Evolutionary conservation across 2,113 vertebrate species (phyloP), one percentile per base, ranked within the genome.

Genomic region (Psittacara wagleri): DNA sequence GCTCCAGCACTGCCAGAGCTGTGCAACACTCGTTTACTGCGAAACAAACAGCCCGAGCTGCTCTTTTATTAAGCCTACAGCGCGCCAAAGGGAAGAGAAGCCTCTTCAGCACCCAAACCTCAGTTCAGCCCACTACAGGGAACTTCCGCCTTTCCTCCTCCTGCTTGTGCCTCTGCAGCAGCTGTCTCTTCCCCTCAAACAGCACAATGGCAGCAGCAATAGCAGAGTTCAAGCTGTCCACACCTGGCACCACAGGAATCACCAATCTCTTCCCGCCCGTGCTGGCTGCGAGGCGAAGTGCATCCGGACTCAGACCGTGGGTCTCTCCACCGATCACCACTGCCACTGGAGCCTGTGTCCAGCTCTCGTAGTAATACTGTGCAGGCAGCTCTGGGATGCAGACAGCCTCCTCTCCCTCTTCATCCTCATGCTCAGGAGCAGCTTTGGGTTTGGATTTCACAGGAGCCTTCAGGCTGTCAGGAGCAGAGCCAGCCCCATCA

Each of bases 171-270:
- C 59, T 75, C 49, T 0, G 3, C 28, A 92, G 92, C 64, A 98
- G 64, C 83, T 99, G 99, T 66, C 98, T 98, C 91, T 97, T 99
- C 64, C 98, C 99, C 95, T 99, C 99, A 24, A 99, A 99, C 3
- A 99, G 91, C 76, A 99, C 88, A 28, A 99, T 97, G 83, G 98
- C 99, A 13, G 99, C 98, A 1, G 99, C 99, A 95, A 99, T 98
- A 14, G 99, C 99, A 0, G 99, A 98, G 92, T 99, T 99, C 74
- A 99, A 80, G 94, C 99, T 99, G 93, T 99, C 98, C 96, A 99
- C 90, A 0, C 98, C 98, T 2, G 98, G 98, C 59, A 98, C 98
- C 4, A 99, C 70, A 0, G 99, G 99, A 57, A 99, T 98, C 39
- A 98, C 90, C 37, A 99, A 97, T 64, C 98, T 97, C 81, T 51